phyloP scores from a whole-genome alignment of 2,888 invertebrate genomes.

The Linyphia triangularis region DNA sequence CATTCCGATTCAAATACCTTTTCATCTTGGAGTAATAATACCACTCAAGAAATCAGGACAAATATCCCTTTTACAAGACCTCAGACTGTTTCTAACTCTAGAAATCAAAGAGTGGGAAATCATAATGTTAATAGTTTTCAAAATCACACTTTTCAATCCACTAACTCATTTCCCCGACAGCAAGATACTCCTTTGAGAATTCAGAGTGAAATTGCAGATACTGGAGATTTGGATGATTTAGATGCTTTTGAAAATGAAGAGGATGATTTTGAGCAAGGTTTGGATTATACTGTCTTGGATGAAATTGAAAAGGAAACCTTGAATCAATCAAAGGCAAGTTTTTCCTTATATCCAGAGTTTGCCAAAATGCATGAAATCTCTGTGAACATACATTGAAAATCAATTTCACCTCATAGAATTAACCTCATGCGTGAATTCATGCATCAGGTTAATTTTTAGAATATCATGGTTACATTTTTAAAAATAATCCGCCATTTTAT shows the following conservation, averaged over 20 bases:
- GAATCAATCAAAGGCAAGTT: constrained; percentile 23
- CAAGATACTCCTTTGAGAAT: not conserved
- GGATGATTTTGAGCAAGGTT: constrained; percentile 48
- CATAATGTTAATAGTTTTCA: not conserved
- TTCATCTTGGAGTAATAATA: not conserved
- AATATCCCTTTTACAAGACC: not conserved
- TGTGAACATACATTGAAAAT: too few relatives aligned
- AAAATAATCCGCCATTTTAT: too few relatives aligned
- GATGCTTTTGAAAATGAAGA: constrained; percentile 67
- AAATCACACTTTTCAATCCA: not conserved
- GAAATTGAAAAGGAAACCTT: constrained; percentile 58
- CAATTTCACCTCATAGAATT: too few relatives aligned
- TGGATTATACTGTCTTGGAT: constrained; percentile 53
- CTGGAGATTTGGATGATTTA: constrained; percentile 3
- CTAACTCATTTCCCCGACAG: not conserved
- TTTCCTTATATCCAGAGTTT: too few relatives aligned
- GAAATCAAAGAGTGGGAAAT: not conserved
- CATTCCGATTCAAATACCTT: not conserved
- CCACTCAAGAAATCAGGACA: not conserved
- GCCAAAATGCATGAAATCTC: too few relatives aligned
- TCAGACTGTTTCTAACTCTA: not conserved
- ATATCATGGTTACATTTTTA: too few relatives aligned
- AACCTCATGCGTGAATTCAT: too few relatives aligned
- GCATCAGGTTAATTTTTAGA: too few relatives aligned
- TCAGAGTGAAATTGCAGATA: not conserved